phyloP scores from a whole-genome alignment of 2,113 vertebrate species.

The Sialia sialis region DNA sequence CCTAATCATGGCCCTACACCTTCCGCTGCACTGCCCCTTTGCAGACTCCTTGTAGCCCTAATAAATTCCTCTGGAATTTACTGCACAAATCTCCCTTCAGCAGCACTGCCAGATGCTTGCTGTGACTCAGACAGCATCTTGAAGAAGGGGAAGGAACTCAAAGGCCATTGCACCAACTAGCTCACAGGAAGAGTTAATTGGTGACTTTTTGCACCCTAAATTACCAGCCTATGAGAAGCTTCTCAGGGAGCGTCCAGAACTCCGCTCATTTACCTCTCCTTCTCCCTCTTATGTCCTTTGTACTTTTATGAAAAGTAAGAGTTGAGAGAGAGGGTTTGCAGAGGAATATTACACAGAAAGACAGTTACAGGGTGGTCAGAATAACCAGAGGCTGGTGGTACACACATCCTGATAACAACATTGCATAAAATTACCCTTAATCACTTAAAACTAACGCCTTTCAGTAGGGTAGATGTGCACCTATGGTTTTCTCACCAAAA shows the following conservation, averaged over 20 bases:
- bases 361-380: neutral
- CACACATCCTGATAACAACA: neutral
- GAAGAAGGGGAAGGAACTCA: neutral
- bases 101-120: neutral
- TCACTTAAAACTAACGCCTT: neutral
- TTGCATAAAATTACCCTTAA: neutral
- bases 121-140: neutral
- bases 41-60: neutral
- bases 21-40: neutral
- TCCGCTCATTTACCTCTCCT: neutral
- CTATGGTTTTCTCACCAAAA: neutral
- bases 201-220: neutral
- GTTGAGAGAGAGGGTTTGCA: neutral
- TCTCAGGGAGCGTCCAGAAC: neutral
- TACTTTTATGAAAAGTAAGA: neutral
- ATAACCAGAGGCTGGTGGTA: neutral
- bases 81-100: accelerated
- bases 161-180: neutral
- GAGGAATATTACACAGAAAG: neutral
- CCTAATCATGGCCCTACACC: neutral
- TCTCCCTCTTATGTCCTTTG: accelerated
- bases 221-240: neutral
- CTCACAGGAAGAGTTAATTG: neutral
- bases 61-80: neutral
- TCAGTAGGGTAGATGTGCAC: neutral